A percentile compares a stretch with the other conserved stretches of the same genome.
Evolutionary conservation across 1,140 invertebrate genomes (phyloP).

Genomic region (Ganaspis sp.): DNA sequence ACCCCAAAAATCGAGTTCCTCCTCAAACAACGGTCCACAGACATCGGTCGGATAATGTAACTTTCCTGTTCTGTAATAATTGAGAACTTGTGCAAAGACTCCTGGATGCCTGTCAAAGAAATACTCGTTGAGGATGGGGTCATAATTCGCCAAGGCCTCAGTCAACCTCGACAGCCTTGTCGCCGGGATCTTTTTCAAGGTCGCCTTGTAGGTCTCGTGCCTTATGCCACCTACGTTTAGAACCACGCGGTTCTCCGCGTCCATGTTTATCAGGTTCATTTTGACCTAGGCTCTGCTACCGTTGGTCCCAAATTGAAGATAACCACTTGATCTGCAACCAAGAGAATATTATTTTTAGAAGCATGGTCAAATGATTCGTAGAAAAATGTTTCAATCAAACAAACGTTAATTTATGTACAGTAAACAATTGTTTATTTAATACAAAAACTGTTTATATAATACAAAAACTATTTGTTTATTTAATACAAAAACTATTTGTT

Average conservation of each 20-base stretch:
- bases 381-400: constrained; percentile 9
- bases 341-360: constrained; percentile 35
- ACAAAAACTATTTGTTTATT: no score
- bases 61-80: constrained; percentile 96
- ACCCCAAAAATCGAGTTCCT: constrained; percentile 97
- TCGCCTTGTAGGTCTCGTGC: constrained; percentile 96
- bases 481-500: no score
- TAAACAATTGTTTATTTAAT: no score
- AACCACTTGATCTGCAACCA: constrained; percentile 65
- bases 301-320: constrained; percentile 63
- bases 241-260: constrained; percentile 89
- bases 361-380: constrained; percentile 8
- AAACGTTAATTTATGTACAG: no score
- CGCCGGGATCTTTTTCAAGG: constrained; percentile 95
- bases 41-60: constrained; percentile 98
- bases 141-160: constrained; percentile 94
- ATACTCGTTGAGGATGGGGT: constrained; percentile 97
- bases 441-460: no score
- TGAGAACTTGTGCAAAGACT: constrained; percentile 96
- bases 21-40: constrained; percentile 98
- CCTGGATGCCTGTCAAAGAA: constrained; percentile 99
- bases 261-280: constrained; percentile 74
- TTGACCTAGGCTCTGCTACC: constrained; percentile 72
- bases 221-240: constrained; percentile 98
- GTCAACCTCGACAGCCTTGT: constrained; percentile 92